A percentile compares a stretch with the other conserved stretches of the same genome.
These are phyloP conservation scores for Noctuana brunneofusca DNA, from an alignment of 2,888 invertebrate species.

Conservation along the genomic window DNA sequence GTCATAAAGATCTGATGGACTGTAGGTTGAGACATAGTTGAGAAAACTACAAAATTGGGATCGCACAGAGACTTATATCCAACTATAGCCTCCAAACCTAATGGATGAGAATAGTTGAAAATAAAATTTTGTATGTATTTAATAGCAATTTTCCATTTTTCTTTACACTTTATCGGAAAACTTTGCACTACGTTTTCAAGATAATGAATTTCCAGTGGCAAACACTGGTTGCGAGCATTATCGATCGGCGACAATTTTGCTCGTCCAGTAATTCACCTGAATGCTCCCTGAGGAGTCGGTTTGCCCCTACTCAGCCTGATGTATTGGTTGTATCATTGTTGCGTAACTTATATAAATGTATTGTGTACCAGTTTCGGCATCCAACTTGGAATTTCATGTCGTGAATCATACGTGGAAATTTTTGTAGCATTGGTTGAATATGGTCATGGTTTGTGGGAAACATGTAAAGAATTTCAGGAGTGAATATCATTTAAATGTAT, in stretches of 20 bases:
- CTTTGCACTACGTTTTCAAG: conserved; percentile 4
- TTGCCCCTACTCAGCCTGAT: conserved; percentile 29
- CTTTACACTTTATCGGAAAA: neutral
- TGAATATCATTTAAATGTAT: no score
- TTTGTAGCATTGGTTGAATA: neutral
- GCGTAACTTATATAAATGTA: conserved; percentile 20
- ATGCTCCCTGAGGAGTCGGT: conserved; percentile 24
- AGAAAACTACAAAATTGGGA: no score
- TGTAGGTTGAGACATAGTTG: no score
- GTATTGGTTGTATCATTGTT: conserved; percentile 32
- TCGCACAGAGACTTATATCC: no score
- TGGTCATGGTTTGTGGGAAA: no score
- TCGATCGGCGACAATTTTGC: conserved; percentile 26
- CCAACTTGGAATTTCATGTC: neutral
- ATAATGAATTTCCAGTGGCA: conserved; percentile 18
- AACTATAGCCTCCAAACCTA: no score
- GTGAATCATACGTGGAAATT: neutral
- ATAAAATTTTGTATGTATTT: neutral
- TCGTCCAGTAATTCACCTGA: conserved; percentile 30
- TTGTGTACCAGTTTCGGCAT: neutral
- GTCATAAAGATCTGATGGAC: no score
- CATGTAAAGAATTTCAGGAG: no score
- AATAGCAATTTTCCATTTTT: neutral
- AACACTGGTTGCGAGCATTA: conserved; percentile 17
- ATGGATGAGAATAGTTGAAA: neutral